phyloP scores from a whole-genome alignment of 1,140 invertebrate genomes.

The Mycetomoellerius zeteki region DNA sequence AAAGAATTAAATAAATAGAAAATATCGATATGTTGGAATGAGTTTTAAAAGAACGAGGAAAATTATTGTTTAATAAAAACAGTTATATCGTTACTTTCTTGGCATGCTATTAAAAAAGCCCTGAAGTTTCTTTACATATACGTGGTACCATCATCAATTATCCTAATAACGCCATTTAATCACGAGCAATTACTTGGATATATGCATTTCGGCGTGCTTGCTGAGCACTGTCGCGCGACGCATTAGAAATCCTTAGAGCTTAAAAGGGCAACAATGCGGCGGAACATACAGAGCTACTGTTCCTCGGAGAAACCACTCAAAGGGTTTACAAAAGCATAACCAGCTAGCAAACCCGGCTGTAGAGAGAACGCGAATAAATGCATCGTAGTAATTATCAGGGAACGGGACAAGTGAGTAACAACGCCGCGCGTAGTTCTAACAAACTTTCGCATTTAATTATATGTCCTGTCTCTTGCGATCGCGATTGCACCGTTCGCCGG shows the following conservation, averaged over 20 bases:
- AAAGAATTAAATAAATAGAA: background rate
- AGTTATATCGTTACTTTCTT: background rate
- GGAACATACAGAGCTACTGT: conserved; percentile 61
- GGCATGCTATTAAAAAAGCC: background rate
- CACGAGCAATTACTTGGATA: conserved; percentile 63
- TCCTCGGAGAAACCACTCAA: conserved; percentile 59
- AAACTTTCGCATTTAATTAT: conserved; percentile 65
- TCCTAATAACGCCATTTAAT: conserved; percentile 58
- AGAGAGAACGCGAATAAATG: conserved; percentile 65
- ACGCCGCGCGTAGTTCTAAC: conserved; percentile 52
- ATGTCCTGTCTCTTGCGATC: conserved; percentile 54
- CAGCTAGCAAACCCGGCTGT: conserved; percentile 35
- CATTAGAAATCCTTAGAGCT: conserved; percentile 69
- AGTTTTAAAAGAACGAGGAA: background rate
- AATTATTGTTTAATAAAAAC: background rate
- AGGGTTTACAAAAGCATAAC: conserved; percentile 63
- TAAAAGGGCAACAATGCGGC: conserved; percentile 63
- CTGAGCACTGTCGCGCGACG: conserved; percentile 26
- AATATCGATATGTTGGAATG: background rate
- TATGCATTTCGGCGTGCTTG: conserved; percentile 42
- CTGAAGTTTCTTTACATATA: background rate
- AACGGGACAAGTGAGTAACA: conserved; percentile 62
- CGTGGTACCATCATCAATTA: conserved; percentile 40
- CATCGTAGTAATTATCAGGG: conserved; percentile 57
- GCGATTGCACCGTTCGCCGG: conserved; percentile 40